Percentiles rank a stretch among this genome's conserved stretches.
Conservation (phyloP, 2,888 invertebrate species). For the Scaptomyza polygonia region DNA sequence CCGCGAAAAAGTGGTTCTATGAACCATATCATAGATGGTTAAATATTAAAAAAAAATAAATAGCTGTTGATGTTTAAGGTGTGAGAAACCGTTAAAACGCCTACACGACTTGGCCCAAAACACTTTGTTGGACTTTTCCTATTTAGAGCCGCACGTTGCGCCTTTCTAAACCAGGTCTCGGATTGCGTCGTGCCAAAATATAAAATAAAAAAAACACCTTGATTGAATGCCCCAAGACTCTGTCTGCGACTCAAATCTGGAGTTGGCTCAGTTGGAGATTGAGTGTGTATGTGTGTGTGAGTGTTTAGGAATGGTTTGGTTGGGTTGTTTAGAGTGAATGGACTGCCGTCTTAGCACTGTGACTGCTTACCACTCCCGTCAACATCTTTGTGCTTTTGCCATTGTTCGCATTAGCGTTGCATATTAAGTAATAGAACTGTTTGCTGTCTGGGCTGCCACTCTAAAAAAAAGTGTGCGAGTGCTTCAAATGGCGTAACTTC, state of each 20-base stretch:
- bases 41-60: conserved; percentile 4
- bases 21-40: conserved; percentile 9
- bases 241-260: conserved; percentile 11
- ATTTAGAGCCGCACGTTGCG: conserved; percentile 34
- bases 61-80: conserved; percentile 33
- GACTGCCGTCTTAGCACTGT: conserved; percentile 21
- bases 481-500: conserved; percentile 57
- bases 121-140: conserved; percentile 35
- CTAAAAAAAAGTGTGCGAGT: conserved; percentile 25
- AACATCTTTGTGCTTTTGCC: conserved; percentile 60
- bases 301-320: conserved; percentile 19
- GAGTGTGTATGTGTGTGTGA: conserved; percentile 9
- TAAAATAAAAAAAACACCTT: conserved; percentile 29
- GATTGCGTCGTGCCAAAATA: conserved; percentile 50
- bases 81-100: conserved; percentile 53
- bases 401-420: conserved; percentile 75
- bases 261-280: conserved; percentile 19
- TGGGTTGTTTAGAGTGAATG: conserved; percentile 48
- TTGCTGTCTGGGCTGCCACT: conserved; percentile 46
- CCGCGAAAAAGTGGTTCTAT: conserved; percentile 43
- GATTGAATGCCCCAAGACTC: conserved; percentile 64
- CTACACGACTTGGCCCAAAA: conserved; percentile 10
- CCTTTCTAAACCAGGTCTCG: conserved; percentile 67
- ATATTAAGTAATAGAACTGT: conserved; percentile 80
- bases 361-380: conserved; percentile 20